phyloP scores from a whole-genome alignment of 2,797 vertebrate genomes.

The Sitta carolinensis region DNA sequence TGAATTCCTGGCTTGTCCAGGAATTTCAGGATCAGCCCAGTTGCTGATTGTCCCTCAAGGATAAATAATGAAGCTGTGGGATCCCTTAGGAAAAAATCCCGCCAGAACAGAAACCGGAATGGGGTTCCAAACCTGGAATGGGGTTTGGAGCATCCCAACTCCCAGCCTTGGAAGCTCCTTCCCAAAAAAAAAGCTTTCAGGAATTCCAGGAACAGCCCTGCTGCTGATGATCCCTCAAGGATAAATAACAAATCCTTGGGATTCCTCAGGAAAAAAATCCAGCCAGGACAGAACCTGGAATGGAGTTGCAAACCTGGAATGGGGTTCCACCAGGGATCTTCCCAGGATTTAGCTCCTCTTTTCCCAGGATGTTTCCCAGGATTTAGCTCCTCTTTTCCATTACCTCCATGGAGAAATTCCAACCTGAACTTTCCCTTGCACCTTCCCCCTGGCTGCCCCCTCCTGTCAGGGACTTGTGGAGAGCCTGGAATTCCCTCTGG shows the following conservation, averaged over 20 bases:
- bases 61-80: not conserved
- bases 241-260: not conserved
- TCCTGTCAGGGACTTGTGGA: not conserved
- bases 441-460: not conserved
- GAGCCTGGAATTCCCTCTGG: not conserved
- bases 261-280: not conserved
- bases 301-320: no score
- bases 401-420: not conserved
- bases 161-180: no score
- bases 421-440: not conserved
- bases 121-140: not conserved
- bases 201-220: not conserved
- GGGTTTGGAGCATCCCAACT: no score
- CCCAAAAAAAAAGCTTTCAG: not conserved
- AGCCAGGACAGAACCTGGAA: no score
- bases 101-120: not conserved
- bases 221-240: rapidly evolving
- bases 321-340: no score
- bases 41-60: not conserved
- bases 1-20: not conserved
- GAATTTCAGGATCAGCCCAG: not conserved
- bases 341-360: no score
- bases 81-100: no score
- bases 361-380: no score
- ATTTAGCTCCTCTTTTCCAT: no score